Evolutionary conservation across 2,797 vertebrate species (phyloP).

Genomic region (Hoplostethus atlanticus): DNA sequence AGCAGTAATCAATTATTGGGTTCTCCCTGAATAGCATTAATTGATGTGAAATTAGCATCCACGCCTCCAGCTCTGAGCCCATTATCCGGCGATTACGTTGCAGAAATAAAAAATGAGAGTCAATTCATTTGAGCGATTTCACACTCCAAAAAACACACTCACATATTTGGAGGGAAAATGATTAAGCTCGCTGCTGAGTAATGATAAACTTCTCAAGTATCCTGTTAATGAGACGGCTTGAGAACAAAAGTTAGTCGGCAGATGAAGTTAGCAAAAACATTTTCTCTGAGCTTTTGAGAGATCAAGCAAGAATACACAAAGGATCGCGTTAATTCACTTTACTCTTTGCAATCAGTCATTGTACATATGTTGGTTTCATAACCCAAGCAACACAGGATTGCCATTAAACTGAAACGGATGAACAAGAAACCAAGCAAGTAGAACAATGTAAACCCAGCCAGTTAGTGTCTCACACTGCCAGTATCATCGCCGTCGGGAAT

Average conservation of each 20-base stretch:
- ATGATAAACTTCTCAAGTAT: conserved; percentile 68
- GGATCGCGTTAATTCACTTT: background rate
- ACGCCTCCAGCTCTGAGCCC: conserved; percentile 73
- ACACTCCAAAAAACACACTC: conserved; percentile 74
- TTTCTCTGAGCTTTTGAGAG: conserved; percentile 15
- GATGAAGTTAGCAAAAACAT: conserved; percentile 22
- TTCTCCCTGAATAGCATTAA: conserved; percentile 79
- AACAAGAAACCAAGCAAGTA: background rate
- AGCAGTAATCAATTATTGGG: conserved; percentile 74
- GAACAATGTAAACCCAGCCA: background rate
- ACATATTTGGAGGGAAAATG: conserved; percentile 56
- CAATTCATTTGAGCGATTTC: conserved; percentile 74
- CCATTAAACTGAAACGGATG: background rate
- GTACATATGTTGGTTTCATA: background rate
- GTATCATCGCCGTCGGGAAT: background rate
- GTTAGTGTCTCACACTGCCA: background rate
- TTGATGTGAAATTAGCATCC: conserved; percentile 81
- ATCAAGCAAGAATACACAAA: conserved; percentile 15
- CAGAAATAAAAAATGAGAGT: conserved; percentile 71
- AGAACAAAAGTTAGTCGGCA: conserved; percentile 50
- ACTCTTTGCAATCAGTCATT: background rate
- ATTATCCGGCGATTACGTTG: conserved; percentile 75
- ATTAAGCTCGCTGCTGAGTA: conserved; percentile 68
- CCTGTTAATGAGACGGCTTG: conserved; percentile 57
- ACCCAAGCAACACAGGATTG: background rate